These are phyloP conservation scores for Cyaniris semiargus DNA, from an alignment of 2,888 invertebrate genomes.

Conservation along the genomic window DNA sequence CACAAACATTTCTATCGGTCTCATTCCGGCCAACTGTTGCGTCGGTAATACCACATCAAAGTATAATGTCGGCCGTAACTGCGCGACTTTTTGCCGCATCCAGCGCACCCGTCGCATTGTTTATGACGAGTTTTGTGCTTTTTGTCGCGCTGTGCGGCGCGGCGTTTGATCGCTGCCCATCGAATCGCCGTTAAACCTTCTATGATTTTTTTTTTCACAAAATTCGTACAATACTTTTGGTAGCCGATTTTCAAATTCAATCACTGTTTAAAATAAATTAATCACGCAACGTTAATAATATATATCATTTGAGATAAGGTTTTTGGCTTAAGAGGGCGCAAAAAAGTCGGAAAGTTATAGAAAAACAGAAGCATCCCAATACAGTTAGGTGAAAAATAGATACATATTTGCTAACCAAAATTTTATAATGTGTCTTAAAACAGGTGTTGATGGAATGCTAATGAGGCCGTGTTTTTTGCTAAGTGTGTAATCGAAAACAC, in stretches of 20 bases:
- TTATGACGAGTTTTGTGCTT: conserved; percentile 59
- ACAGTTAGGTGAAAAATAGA: too few species aligned
- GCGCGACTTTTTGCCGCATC: conserved; percentile 65
- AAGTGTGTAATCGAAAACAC: too few species aligned
- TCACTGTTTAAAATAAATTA: too few species aligned
- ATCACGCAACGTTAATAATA: too few species aligned
- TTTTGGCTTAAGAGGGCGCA: too few species aligned
- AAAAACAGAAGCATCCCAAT: too few species aligned
- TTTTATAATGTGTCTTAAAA: too few species aligned
- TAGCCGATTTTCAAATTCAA: not conserved
- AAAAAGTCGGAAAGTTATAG: too few species aligned
- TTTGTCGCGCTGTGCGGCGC: conserved; percentile 42
- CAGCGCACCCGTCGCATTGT: conserved; percentile 64
- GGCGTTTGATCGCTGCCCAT: conserved; percentile 37
- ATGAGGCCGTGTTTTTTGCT: too few species aligned
- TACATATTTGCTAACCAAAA: too few species aligned
- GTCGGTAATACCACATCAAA: conserved; percentile 40
- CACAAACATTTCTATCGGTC: conserved; percentile 4
- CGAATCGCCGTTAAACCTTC: conserved; percentile 37
- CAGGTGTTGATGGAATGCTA: too few species aligned
- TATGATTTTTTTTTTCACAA: conserved; percentile 33
- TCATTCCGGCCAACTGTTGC: conserved; percentile 45
- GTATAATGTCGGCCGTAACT: conserved; percentile 46
- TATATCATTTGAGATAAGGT: too few species aligned
- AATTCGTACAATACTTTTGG: not conserved